phyloP scores from a whole-genome alignment of 2,888 invertebrate species.

The Dichetophora obliterata region DNA sequence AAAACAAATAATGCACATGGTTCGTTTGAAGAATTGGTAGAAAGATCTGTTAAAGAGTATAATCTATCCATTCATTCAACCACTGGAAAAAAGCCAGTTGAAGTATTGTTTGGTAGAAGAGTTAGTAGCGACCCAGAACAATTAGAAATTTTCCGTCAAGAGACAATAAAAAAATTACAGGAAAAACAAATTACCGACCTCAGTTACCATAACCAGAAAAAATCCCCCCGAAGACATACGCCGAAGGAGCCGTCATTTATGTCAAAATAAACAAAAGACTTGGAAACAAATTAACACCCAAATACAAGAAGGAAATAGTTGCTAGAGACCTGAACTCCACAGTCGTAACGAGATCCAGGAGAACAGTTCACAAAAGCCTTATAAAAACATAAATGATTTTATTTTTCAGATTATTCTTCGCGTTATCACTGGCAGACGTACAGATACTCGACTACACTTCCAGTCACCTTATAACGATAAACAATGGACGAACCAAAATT shows the following conservation, averaged over 20 bases:
- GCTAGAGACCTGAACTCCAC: no score
- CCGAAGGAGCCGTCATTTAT: constrained; percentile 46
- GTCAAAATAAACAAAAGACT: not conserved
- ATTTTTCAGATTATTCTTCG: no score
- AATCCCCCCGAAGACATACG: not conserved
- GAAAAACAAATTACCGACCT: constrained; percentile 17
- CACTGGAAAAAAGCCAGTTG: not conserved
- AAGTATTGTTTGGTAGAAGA: constrained; percentile 20
- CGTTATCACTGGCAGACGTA: no score
- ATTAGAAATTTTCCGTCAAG: constrained; percentile 3
- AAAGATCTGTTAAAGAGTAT: not conserved
- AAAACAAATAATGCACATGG: not conserved
- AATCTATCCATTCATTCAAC: constrained; percentile 23
- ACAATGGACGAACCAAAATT: no score
- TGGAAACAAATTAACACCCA: no score
- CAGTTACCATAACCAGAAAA: constrained; percentile 11
- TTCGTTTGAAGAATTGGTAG: not conserved
- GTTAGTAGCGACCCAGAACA: not conserved
- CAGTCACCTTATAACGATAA: no score
- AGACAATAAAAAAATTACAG: constrained; percentile 10
- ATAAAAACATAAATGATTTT: no score
- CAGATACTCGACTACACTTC: no score
- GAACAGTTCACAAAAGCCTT: no score
- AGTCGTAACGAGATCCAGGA: no score
- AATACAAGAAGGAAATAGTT: no score